Base-by-base conservation (phyloP, 2,797 vertebrate genomes). In the Dipus sagitta region DNA sequence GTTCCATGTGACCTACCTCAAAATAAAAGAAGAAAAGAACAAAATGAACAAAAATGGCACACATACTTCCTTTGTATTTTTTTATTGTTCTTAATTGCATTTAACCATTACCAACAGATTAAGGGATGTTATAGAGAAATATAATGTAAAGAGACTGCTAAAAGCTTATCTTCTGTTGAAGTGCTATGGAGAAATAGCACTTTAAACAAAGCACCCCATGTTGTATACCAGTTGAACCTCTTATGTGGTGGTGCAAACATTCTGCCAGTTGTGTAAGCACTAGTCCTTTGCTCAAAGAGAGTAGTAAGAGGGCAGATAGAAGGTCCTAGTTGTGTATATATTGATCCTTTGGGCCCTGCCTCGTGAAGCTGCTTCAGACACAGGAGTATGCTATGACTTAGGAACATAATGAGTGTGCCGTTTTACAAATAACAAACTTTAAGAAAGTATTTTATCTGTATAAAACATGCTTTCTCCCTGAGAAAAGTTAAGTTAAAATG, bases 251-350 rank as follows among this genome's bases (percentile, higher is more conserved):
- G 30, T 30, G 10, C 32, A 9, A 2, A 6, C 1, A 14, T 67
- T 79, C 12, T 2, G 0, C 21, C 7, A 65, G 2, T 68, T 70
- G 34, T 64, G 7, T n/a, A 60, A 24, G 2, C 9, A 18, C 13
- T 15, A 32, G 26, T 24, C 24, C 10, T 18, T 47, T 71, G 15
- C 30, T 88, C 42, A 11, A 1, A 34, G 3, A 2, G 32, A 71
- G 12, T 9, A 76, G 47, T 14, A 42, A 34, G 17, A 18, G 30
- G n/a, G 1, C 7, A 47, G 47, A 18, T 23, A 0, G 75, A 30
- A 24, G 4, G 1, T 1, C 52, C 32, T 62, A 1, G 9, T 83
- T 74, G 18, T 47, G 47, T 13, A 26, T 15, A 1, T 0, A 4
- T 23, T 26, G 8, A 9, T 87, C 6, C 32, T 24, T 68, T 72